phyloP scores from a whole-genome alignment of 1,140 invertebrate species.

The Euschistus heros region DNA sequence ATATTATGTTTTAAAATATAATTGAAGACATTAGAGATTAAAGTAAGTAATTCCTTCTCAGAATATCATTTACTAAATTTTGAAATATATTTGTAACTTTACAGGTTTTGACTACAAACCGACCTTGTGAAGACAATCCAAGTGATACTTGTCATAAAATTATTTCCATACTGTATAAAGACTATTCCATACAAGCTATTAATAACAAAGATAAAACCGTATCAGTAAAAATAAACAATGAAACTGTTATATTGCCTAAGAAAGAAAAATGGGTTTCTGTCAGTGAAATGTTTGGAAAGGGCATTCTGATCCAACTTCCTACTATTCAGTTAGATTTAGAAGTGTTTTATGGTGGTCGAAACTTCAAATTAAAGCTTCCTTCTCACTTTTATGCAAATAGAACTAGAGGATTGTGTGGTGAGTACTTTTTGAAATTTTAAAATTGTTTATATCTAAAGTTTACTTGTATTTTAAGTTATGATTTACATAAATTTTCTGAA shows the following conservation, averaged over 20 bases:
- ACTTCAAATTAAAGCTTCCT: slow-evolving; percentile 50
- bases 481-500: no score
- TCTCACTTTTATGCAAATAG: slow-evolving; percentile 58
- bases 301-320: slow-evolving; percentile 14
- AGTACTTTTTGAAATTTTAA: slow-evolving; percentile 28
- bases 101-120: slow-evolving; percentile 39
- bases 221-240: slow-evolving; percentile 32
- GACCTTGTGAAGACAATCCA: slow-evolving; percentile 32
- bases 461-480: no score
- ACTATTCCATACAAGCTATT: slow-evolving; percentile 47
- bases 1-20: no score
- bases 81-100: slow-evolving; percentile 22
- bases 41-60: no score
- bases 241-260: slow-evolving; percentile 39
- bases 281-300: slow-evolving; percentile 27
- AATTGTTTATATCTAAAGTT: no score
- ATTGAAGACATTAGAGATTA: no score
- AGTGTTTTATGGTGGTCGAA: slow-evolving; percentile 27
- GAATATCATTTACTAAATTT: no score
- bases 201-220: slow-evolving; percentile 29
- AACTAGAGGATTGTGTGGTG: slow-evolving; percentile 67
- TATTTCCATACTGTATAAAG: slow-evolving; percentile 51
- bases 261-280: slow-evolving; percentile 43
- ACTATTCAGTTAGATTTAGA: slow-evolving; percentile 29
- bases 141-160: slow-evolving; percentile 47